Base-by-base conservation (phyloP, 2,113 vertebrate genomes). In the Malurus alboscapulatus region DNA sequence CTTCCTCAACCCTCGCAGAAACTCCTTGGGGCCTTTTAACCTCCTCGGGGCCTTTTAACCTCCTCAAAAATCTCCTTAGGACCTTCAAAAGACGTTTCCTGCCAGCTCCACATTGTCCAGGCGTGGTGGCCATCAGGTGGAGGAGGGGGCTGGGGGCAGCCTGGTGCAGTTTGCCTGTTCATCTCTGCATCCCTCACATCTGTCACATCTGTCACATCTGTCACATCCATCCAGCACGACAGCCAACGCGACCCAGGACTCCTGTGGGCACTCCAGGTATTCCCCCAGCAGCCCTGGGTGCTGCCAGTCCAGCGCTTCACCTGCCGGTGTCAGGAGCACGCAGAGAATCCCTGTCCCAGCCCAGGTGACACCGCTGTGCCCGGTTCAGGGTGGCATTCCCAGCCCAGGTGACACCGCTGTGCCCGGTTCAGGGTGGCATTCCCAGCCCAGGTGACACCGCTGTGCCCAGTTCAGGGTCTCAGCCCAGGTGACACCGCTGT, bases 321-420 rank as follows among this genome's bases (percentile, higher is more conserved):
- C 17, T n/a, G 54, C 59, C 0, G 0, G 4, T 26, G 42, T 9
- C 25, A 16, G 66, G 47, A 29, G 0, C 36, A 16, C 0, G 6
- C 45, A 9, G 54, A 6, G 2, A 38, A 18, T 21, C 47, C 1
- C 0, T 0, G 1, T 10, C 25, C 36, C 2, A 0, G 51, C 21
- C 30, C 0, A 4, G 5, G 18, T n/a, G 51, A n/a, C 79, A 29
- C 36, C 3, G 65, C 78, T 19, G 79, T 69, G 65, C 54, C 45
- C 9, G 0, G 47, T 30, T 36, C 55, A 5, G 45, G 36, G 55
- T 42, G 54, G 50, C n/a, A n/a, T n/a, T n/a, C 22, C 22, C 0
- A 3, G 38, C 9, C 9, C 38, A 38, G 10, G 24, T n/a, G 51
- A n/a, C 79, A 29, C 36, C 3, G 54, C 78, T 19, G 78, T 69